A percentile compares a stretch with the other conserved stretches of the same genome.
Evolutionary conservation across 1,140 invertebrate species (phyloP).

Genomic region (Ridgeia piscesae): DNA sequence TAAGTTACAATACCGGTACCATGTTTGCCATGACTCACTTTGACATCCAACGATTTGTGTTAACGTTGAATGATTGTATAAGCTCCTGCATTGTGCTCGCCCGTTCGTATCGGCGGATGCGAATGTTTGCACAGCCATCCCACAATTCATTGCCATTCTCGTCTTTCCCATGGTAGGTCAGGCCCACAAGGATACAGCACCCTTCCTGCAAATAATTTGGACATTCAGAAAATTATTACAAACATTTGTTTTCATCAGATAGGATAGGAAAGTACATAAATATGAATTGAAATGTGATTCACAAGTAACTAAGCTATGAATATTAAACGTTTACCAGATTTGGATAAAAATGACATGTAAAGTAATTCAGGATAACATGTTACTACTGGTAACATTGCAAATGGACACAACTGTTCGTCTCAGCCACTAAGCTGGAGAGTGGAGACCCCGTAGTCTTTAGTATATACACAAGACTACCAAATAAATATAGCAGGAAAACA

Average conservation of each 20-base stretch:
- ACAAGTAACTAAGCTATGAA: neutral
- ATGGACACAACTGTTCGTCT: neutral
- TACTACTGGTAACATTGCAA: too few relatives aligned
- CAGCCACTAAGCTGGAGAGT: neutral
- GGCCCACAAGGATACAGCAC: constrained; percentile 62
- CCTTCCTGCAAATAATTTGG: constrained; percentile 50
- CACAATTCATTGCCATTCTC: constrained; percentile 66
- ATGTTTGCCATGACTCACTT: constrained; percentile 63
- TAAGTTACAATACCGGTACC: too few relatives aligned
- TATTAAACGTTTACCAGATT: neutral
- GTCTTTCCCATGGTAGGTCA: constrained; percentile 78
- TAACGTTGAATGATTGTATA: constrained; percentile 87
- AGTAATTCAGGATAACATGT: too few relatives aligned
- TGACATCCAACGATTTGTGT: constrained; percentile 89
- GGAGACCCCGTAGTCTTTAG: too few relatives aligned
- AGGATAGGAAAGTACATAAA: neutral
- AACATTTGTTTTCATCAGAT: neutral
- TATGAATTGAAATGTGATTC: neutral
- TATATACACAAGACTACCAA: too few relatives aligned
- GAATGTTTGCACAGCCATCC: constrained; percentile 86
- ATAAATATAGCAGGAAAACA: neutral
- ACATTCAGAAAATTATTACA: neutral
- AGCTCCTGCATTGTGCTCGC: constrained; percentile 80
- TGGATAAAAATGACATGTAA: too few relatives aligned
- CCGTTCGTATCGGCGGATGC: constrained; percentile 74